Evolutionary conservation across 2,888 invertebrate species (phyloP).

Genomic region (Heliconius aoede): DNA sequence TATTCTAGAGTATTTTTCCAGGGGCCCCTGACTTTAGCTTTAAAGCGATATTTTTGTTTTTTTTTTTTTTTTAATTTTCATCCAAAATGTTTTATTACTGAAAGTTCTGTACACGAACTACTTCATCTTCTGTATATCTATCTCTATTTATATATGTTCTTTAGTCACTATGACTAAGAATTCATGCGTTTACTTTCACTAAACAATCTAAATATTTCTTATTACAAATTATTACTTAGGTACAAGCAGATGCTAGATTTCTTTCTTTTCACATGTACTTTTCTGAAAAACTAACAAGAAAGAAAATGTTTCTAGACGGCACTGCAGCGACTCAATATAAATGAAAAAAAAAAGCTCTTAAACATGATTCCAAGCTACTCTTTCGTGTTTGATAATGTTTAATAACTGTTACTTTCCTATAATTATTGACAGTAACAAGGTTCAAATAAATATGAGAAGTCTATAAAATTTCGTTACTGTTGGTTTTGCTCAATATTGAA

Average conservation of each 20-base stretch:
- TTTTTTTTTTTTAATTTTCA: too few species aligned
- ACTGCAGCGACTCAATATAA: neutral
- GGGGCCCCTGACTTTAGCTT: too few species aligned
- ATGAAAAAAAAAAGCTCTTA: neutral
- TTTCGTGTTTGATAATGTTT: too few species aligned
- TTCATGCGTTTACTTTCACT: neutral
- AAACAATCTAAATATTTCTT: neutral
- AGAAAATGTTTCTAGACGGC: neutral
- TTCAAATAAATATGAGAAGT: neutral
- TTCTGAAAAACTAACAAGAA: neutral
- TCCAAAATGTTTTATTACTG: too few species aligned
- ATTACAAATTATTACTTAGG: neutral
- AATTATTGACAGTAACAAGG: neutral
- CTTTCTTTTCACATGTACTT: neutral
- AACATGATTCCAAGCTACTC: neutral
- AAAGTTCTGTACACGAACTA: too few species aligned
- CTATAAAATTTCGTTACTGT: too few species aligned
- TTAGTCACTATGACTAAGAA: neutral
- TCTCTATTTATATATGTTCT: too few species aligned
- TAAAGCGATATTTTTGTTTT: too few species aligned
- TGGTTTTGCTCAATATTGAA: neutral
- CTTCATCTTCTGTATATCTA: too few species aligned
- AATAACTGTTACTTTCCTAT: too few species aligned
- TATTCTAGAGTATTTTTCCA: too few species aligned
- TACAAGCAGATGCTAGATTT: neutral